phyloP scores from a whole-genome alignment of 2,113 vertebrate genomes.

The Eulacestoma nigropectus region DNA sequence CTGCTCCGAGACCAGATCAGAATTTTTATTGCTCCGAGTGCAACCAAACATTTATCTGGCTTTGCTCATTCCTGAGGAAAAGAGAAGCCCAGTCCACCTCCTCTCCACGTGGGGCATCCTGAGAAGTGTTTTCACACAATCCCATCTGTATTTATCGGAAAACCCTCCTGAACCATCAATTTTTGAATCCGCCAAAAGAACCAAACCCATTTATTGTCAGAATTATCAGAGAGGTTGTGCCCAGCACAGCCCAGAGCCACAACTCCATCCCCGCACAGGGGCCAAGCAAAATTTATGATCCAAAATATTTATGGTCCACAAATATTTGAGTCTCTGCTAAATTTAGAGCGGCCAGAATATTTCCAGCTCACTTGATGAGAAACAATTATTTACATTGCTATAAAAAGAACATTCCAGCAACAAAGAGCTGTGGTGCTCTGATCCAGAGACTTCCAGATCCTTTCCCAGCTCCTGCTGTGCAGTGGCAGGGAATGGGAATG shows the following conservation, averaged over 20 bases:
- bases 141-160: fast-evolving
- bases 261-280: background rate
- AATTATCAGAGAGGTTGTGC: background rate
- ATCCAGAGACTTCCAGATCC: background rate
- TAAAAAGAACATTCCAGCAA: conserved; percentile 44
- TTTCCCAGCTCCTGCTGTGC: background rate
- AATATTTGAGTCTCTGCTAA: conserved; percentile 37
- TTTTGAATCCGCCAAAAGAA: background rate
- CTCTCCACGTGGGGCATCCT: background rate
- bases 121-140: background rate
- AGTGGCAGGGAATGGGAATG: background rate
- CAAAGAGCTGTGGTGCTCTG: background rate
- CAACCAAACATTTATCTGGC: background rate
- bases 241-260: background rate
- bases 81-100: background rate
- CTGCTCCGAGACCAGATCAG: background rate
- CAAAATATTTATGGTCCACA: background rate
- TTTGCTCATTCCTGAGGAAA: background rate
- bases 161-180: background rate
- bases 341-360: conserved; percentile 56
- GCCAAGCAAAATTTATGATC: background rate
- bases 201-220: background rate
- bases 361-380: conserved; percentile 53
- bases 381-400: conserved; percentile 52
- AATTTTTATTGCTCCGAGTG: background rate